Conservation (phyloP, 35 echinoderm and acorn worm species). For the Anneissia japonica region DNA sequence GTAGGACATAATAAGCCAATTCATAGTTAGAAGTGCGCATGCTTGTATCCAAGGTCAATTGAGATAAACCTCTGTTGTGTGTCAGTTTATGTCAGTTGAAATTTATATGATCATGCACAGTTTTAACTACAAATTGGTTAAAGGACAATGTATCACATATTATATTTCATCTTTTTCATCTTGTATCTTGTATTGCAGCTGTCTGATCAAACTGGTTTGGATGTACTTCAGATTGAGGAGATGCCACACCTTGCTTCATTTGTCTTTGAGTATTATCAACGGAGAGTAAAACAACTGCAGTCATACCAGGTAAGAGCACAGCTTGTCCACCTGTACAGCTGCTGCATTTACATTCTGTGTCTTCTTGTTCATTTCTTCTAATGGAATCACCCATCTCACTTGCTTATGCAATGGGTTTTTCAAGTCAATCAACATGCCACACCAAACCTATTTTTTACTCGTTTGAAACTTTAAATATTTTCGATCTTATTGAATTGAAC, state of each 20-base stretch:
- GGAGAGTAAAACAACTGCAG: constrained; percentile 50
- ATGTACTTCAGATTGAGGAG: constrained; percentile 53
- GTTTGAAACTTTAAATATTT: too few species aligned
- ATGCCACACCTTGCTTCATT: constrained; percentile 97
- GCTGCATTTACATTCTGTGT: not conserved
- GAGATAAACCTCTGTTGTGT: too few species aligned
- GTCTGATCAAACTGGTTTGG: constrained; percentile 19
- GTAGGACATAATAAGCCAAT: too few species aligned
- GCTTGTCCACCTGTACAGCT: not conserved
- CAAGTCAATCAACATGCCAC: too few species aligned
- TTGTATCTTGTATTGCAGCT: constrained; percentile 40
- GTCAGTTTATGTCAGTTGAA: not conserved
- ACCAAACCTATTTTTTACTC: too few species aligned
- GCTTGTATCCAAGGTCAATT: too few species aligned
- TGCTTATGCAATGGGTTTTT: too few species aligned
- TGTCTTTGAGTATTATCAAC: constrained; percentile 91
- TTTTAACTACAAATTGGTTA: not conserved
- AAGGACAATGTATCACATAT: not conserved
- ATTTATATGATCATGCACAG: not conserved
- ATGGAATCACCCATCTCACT: too few species aligned
- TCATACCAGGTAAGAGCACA: constrained; percentile 51
- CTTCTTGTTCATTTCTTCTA: not conserved
- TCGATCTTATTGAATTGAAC: too few species aligned
- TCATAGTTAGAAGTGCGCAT: too few species aligned
- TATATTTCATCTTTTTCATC: not conserved